Evolutionary conservation across 2,113 vertebrate species (phyloP), one percentile per base, ranked within the genome.

Genomic region (Stictonetta naevosa): DNA sequence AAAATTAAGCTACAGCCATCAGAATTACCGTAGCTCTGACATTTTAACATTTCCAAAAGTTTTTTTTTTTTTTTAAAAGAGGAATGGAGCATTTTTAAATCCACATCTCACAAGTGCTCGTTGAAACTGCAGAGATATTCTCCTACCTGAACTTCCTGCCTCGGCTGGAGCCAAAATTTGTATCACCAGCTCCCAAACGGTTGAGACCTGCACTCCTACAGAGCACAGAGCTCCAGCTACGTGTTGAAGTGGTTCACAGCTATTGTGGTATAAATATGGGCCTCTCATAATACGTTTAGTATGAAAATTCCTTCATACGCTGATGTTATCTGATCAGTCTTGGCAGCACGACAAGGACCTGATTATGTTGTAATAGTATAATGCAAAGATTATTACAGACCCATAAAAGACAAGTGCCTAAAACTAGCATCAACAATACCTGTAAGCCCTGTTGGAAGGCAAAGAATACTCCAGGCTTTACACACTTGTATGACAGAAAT

Each of bases 351-450:
- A 95, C 90, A 92, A 86, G 88, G 85, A 71, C 82, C 42, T 85
- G 94, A 94, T 95, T 88, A 94, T 63, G 85, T 59, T 86, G 67
- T 93, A 96, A 96, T 34, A 92, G 79, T 5, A 42, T 63, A 94
- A 96, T 67, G 85, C 91, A 91, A 91, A 94, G 91, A 92, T 95
- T 95, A 92, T 94, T 93, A 90, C 72, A 74, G 79, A 80, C 85
- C 91, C 82, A 33, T 95, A 92, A 95, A 95, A 95, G 87, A 79
- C 71, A 76, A 93, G 50, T 80, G 83, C 85, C 64, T 59, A 44
- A 94, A 94, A 90, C 1, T 80, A 95, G 79, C 64, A 86, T 38
- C 87, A 89, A 81, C 85, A 85, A 63, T 83, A 95, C 90, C 92
- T 88, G 78, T 8, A 66, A 83, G 62, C 62, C 62, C 67, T 79